Conservation (phyloP, 53 echinoderm and acorn worm genomes). For the Actinopyga echinites region DNA sequence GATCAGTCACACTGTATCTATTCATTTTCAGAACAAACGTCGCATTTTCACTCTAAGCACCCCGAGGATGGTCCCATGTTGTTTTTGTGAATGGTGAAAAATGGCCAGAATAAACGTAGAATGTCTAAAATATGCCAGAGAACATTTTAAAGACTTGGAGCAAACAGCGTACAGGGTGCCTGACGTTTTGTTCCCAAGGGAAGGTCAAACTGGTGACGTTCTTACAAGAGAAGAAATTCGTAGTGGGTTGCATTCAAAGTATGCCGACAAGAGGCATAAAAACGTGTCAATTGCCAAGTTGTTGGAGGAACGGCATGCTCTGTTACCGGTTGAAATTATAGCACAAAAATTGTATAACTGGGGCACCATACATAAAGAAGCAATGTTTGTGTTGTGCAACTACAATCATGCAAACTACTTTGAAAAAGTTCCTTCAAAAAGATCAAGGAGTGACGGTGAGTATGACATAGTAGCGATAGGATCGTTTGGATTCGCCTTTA, state of each 20-base stretch:
- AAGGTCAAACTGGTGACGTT: conserved; percentile 9
- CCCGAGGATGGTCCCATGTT: too few relatives aligned
- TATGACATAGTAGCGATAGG: conserved; percentile 17
- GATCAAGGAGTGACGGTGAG: not conserved
- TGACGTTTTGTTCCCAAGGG: conserved; percentile 26
- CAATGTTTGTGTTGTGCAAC: conserved; percentile 15
- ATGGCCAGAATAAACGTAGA: not conserved
- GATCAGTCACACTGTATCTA: too few relatives aligned
- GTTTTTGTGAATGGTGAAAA: too few relatives aligned
- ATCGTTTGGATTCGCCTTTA: conserved; percentile 2
- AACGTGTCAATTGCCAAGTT: not conserved
- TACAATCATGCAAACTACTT: not conserved
- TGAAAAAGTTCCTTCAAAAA: not conserved
- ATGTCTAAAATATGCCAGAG: not conserved
- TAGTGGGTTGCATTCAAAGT: not conserved
- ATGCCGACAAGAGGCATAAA: conserved; percentile 1
- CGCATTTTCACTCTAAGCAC: too few relatives aligned
- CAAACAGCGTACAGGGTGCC: conserved; percentile 10
- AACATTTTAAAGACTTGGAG: not conserved
- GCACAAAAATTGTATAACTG: conserved; percentile 4
- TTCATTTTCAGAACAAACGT: too few relatives aligned
- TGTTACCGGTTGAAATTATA: not conserved
- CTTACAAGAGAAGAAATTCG: not conserved
- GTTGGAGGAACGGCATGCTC: conserved; percentile 4
- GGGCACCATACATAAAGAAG: not conserved